Evolutionary conservation across 2,113 vertebrate species (phyloP).

Genomic region (Podilymbus podiceps): DNA sequence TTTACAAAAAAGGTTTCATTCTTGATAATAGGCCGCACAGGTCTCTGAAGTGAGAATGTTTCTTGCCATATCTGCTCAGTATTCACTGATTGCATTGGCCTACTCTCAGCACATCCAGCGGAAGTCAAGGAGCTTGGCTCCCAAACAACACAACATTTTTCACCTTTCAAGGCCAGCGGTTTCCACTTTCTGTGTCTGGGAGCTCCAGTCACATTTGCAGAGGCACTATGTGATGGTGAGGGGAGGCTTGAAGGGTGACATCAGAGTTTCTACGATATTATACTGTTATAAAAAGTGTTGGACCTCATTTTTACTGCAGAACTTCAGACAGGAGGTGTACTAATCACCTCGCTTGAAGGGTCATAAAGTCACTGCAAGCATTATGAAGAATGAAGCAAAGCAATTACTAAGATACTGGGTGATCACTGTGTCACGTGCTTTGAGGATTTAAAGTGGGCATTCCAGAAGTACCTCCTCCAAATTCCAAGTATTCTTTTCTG

Average conservation of each 20-base stretch:
- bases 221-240: not conserved
- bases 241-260: not conserved
- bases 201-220: not conserved
- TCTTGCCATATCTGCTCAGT: not conserved
- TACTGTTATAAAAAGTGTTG: not conserved
- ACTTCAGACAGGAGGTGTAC: not conserved
- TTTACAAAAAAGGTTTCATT: not conserved
- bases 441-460: not conserved
- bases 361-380: not conserved
- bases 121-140: not conserved
- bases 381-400: not conserved
- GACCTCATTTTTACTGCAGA: not conserved
- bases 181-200: not conserved
- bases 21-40: not conserved
- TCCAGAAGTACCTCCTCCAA: not conserved
- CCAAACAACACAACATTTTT: not conserved
- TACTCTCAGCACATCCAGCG: not conserved
- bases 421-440: not conserved
- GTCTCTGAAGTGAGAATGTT: not conserved
- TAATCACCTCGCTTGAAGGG: not conserved
- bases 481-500: not conserved
- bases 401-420: not conserved
- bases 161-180: not conserved
- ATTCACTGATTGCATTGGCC: not conserved
- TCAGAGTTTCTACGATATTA: not conserved